A percentile compares a stretch with the other conserved stretches of the same genome.
These are phyloP conservation scores for Paraplagusia blochii DNA, from an alignment of 2,113 vertebrate genomes.

Conservation along the genomic window DNA sequence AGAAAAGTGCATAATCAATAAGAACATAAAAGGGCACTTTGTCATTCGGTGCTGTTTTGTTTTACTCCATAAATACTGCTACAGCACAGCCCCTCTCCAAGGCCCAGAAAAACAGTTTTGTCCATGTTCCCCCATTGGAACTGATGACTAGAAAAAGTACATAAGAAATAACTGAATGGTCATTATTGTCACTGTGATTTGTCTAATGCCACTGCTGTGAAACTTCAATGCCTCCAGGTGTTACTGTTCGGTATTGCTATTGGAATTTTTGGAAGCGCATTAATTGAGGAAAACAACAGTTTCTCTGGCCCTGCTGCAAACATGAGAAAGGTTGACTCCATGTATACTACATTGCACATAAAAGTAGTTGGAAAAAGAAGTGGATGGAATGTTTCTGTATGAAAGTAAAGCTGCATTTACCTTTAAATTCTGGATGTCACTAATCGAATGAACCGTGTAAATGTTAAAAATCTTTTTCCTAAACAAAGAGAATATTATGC, in stretches of 20 bases:
- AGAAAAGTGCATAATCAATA: slow-evolving; percentile 67
- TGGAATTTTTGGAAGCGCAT: slow-evolving; percentile 14
- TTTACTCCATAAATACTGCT: slow-evolving; percentile 69
- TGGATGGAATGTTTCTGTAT: slow-evolving; percentile 54
- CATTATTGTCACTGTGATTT: slow-evolving; percentile 2
- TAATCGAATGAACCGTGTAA: too few species aligned
- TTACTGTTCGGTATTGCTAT: slow-evolving; percentile 22
- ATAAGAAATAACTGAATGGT: slow-evolving; percentile 24
- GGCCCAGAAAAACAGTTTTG: slow-evolving; percentile 46
- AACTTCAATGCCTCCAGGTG: slow-evolving; percentile 30
- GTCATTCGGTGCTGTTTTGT: slow-evolving; percentile 65
- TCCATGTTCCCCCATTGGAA: slow-evolving; percentile 51
- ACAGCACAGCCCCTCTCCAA: slow-evolving; percentile 57
- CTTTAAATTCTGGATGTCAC: too few species aligned
- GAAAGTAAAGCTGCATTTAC: slow-evolving; percentile 5
- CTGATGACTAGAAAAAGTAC: slow-evolving; percentile 37
- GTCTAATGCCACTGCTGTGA: slow-evolving; percentile 14
- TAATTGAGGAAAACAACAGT: slow-evolving; percentile 20
- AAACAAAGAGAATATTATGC: too few species aligned
- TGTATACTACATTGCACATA: slow-evolving; percentile 47
- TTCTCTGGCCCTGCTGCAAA: slow-evolving; percentile 23
- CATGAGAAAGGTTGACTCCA: slow-evolving; percentile 25
- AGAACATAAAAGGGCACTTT: slow-evolving; percentile 72
- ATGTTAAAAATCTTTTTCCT: too few species aligned
- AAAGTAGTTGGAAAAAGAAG: slow-evolving; percentile 28